These are phyloP conservation scores for Crotophaga sulcirostris DNA, from an alignment of 2,113 vertebrate species.

Conservation along the genomic window DNA sequence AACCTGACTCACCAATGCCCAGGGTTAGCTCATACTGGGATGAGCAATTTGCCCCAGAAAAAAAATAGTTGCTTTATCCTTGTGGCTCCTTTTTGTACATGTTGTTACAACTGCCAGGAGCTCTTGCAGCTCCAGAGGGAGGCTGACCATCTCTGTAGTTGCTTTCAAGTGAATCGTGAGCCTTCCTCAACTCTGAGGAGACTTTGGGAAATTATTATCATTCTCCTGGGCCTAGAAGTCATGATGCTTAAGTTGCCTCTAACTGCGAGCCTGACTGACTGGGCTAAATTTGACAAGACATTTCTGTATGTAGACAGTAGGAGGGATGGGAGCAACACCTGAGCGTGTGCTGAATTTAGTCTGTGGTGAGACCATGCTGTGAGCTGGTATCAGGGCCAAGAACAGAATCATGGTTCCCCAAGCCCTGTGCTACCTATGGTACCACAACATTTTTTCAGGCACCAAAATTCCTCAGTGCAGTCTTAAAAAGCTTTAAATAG, in stretches of 20 bases:
- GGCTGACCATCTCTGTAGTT: background rate
- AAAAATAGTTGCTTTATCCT: background rate
- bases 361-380: background rate
- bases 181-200: background rate
- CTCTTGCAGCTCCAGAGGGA: background rate
- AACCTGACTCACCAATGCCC: background rate
- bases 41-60: fast-evolving
- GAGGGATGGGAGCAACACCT: background rate
- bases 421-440: background rate
- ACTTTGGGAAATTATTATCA: background rate
- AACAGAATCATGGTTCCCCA: background rate
- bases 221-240: background rate
- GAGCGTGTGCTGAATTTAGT: background rate
- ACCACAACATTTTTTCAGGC: background rate
- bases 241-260: background rate
- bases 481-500: background rate
- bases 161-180: background rate
- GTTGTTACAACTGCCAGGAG: background rate
- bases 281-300: background rate
- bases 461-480: background rate
- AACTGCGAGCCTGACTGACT: background rate
- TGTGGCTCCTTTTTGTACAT: background rate
- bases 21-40: background rate
- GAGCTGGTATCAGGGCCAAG: background rate
- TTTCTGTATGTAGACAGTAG: background rate